These are phyloP conservation scores for Meloidogyne floridensis DNA, from an alignment of 1,140 invertebrate genomes.

Conservation along the genomic window DNA sequence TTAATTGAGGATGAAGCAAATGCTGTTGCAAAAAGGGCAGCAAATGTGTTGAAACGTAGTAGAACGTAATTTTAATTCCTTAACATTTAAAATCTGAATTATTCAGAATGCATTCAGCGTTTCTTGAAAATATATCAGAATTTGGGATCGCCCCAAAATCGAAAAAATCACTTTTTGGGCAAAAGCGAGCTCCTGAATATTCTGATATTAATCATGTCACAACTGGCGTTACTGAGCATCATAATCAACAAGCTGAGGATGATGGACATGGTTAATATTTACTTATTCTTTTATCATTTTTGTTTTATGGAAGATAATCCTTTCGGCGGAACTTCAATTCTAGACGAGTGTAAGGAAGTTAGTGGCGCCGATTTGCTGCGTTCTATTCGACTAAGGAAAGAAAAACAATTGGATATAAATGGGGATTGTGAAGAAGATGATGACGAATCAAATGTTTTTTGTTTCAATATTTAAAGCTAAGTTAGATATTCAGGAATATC, in stretches of 20 bases:
- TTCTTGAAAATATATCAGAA: constrained; percentile 21
- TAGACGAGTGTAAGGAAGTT: neutral
- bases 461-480: neutral
- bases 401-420: constrained; percentile 21
- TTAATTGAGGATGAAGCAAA: constrained; percentile 58
- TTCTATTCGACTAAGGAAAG: constrained; percentile 7
- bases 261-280: neutral
- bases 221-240: neutral
- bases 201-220: neutral
- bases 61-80: constrained; percentile 21
- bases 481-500: constrained; percentile 40
- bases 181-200: constrained; percentile 24
- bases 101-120: constrained; percentile 36
- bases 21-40: constrained; percentile 55
- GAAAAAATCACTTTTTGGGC: constrained; percentile 34
- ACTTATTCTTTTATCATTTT: neutral
- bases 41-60: constrained; percentile 50
- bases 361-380: neutral
- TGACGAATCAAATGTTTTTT: constrained; percentile 8
- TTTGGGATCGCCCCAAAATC: neutral
- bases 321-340: constrained; percentile 15
- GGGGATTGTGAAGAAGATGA: neutral
- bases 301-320: neutral
- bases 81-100: constrained; percentile 9
- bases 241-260: neutral